These are phyloP conservation scores for Glomeris marginata DNA, from an alignment of 2,888 invertebrate genomes.

Conservation along the genomic window DNA sequence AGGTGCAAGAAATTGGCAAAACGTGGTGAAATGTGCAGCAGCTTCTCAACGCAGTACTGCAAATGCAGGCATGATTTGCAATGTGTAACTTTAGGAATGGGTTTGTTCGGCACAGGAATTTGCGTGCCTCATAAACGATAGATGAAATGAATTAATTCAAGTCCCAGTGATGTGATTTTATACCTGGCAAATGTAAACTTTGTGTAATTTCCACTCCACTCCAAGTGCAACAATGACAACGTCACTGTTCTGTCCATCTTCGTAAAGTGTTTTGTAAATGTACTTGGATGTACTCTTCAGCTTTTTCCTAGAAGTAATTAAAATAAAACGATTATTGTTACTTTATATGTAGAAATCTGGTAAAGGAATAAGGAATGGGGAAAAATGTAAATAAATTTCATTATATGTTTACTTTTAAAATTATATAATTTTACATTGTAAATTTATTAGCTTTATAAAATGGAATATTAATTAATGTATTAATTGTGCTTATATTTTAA, in stretches of 20 bases:
- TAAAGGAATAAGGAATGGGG: too few species aligned
- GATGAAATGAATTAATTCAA: not conserved
- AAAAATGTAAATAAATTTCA: too few species aligned
- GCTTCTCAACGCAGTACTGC: conserved; percentile 10
- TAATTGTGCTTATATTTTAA: too few species aligned
- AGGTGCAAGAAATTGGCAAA: conserved; percentile 7
- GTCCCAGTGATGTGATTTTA: not conserved
- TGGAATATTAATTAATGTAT: too few species aligned
- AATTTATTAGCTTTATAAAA: too few species aligned
- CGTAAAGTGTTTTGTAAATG: conserved; percentile 58
- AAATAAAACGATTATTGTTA: too few species aligned
- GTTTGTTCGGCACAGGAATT: conserved; percentile 9
- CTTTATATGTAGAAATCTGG: too few species aligned
- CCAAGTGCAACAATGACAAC: conserved; percentile 53
- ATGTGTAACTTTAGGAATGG: conserved; percentile 6
- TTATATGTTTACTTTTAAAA: too few species aligned
- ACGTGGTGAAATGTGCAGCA: conserved; percentile 7
- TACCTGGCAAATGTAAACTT: conserved; percentile 56
- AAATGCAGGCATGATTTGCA: conserved; percentile 1
- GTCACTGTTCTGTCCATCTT: conserved; percentile 59
- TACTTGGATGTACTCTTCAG: conserved; percentile 56
- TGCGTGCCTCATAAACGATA: not conserved
- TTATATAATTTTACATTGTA: too few species aligned
- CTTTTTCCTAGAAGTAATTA: conserved; percentile 38
- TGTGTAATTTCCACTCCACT: conserved; percentile 57